Conservation (phyloP, 53 echinoderm and acorn worm species). For the Astropecten irregularis region DNA sequence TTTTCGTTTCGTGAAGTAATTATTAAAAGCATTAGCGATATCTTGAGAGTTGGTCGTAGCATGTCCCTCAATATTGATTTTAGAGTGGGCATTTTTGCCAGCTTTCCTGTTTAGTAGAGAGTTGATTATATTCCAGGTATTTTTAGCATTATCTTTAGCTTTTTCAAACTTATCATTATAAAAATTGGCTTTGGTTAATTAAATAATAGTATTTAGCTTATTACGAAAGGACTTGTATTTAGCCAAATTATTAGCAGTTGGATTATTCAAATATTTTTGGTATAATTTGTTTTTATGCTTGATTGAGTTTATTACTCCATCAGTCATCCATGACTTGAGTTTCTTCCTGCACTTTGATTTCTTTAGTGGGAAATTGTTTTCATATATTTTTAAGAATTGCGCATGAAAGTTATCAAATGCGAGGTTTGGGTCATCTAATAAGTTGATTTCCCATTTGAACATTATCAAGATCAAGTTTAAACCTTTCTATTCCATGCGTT, state of each 20-base stretch:
- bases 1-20: neutral
- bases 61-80: no score
- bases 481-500: neutral
- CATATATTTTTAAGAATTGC: neutral
- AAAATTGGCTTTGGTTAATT: neutral
- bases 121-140: neutral
- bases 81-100: neutral
- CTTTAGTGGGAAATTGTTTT: neutral
- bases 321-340: no score
- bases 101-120: neutral
- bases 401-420: no score
- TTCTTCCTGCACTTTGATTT: no score
- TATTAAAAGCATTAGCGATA: neutral
- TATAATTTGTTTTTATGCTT: no score
- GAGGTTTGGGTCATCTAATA: neutral
- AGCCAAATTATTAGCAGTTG: neutral
- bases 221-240: neutral
- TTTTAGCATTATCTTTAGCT: neutral
- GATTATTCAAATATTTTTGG: no score
- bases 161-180: neutral
- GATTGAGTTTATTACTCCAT: no score
- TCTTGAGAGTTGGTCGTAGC: no score
- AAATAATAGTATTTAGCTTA: neutral
- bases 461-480: neutral
- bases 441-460: neutral